phyloP scores from a whole-genome alignment of 2,113 vertebrate genomes.

The Carlito syrichta region DNA sequence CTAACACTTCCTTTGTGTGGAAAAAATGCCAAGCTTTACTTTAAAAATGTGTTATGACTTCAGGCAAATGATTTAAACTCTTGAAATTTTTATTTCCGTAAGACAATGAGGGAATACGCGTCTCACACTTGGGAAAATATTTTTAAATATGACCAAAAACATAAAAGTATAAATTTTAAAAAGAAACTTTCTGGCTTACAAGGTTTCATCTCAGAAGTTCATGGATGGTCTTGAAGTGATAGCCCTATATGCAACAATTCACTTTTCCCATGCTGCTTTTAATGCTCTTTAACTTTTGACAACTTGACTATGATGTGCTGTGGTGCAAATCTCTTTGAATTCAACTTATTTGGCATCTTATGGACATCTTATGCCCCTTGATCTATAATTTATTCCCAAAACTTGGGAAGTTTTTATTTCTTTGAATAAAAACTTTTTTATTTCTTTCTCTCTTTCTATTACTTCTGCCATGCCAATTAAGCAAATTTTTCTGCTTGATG shows the following conservation, averaged over 20 bases:
- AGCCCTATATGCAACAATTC: background rate
- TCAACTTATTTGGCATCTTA: background rate
- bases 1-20: background rate
- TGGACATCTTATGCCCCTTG: background rate
- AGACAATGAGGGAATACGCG: background rate
- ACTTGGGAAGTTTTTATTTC: background rate
- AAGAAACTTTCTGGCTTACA: background rate
- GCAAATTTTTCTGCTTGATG: background rate
- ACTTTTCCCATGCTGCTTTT: background rate
- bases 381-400: background rate
- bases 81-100: background rate
- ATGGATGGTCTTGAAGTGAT: background rate
- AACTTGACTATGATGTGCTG: background rate
- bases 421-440: background rate
- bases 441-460: background rate
- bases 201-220: background rate
- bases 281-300: background rate
- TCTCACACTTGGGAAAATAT: background rate
- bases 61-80: background rate
- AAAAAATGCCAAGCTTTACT: background rate
- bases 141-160: background rate
- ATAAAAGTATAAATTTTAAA: background rate
- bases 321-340: background rate
- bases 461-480: background rate
- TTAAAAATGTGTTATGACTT: background rate